Percentiles rank a stretch among this genome's conserved stretches.
These are phyloP conservation scores for Lordiphosa andalusiaca DNA, from an alignment of 2,888 invertebrate species.

Conservation along the genomic window DNA sequence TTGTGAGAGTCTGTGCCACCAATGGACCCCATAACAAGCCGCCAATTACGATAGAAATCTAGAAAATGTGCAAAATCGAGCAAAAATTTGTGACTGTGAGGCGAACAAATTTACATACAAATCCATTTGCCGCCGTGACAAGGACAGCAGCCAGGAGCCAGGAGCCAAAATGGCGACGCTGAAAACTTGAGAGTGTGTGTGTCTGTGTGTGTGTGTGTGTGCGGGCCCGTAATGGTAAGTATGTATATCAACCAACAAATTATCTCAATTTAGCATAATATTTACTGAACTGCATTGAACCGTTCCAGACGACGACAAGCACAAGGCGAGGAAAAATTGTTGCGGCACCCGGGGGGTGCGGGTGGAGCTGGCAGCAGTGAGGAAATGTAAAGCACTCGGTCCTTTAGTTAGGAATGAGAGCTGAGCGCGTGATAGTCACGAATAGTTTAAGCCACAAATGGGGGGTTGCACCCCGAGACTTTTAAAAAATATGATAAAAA, in stretches of 20 bases:
- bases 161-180: constrained; percentile 37
- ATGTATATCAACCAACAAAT: constrained; percentile 64
- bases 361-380: not conserved
- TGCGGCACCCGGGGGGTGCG: no score
- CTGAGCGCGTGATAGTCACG: not conserved
- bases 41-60: constrained; percentile 71
- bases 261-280: constrained; percentile 72
- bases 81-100: constrained; percentile 70
- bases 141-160: constrained; percentile 14
- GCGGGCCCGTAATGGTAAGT: constrained; percentile 4
- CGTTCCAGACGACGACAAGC: constrained; percentile 22
- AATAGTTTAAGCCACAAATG: not conserved
- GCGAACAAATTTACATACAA: constrained; percentile 69
- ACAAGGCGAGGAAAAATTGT: not conserved
- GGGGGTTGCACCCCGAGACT: no score
- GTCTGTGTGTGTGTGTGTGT: not conserved
- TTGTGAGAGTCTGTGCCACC: not conserved
- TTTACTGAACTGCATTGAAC: constrained; percentile 73
- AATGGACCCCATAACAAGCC: constrained; percentile 54
- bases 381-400: constrained; percentile 1
- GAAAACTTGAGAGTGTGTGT: not conserved
- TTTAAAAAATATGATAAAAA: no score
- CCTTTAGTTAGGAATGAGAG: not conserved
- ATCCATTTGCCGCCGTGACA: constrained; percentile 38
- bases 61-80: constrained; percentile 72